Percentiles rank a stretch among this genome's conserved stretches.
These are phyloP conservation scores for Huso huso DNA, from an alignment of 2,797 vertebrate genomes.

Conservation along the genomic window DNA sequence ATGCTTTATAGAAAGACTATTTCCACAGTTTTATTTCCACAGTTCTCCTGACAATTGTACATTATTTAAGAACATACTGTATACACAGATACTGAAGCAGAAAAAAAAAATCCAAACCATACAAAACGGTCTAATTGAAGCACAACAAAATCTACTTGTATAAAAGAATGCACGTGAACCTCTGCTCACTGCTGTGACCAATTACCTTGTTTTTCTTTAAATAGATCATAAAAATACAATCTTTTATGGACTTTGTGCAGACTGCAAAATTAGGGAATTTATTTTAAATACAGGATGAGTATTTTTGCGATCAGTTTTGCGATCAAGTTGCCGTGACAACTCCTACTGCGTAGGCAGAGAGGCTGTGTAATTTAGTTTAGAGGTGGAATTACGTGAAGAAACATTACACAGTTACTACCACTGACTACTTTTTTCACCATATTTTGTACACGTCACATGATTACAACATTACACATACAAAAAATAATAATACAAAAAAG, in stretches of 20 bases:
- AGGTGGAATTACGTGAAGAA: slow-evolving; percentile 66
- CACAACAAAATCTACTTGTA: slow-evolving; percentile 95
- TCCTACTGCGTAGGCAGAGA: slow-evolving; percentile 63
- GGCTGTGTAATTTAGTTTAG: slow-evolving; percentile 63
- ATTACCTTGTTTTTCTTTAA: slow-evolving; percentile 75
- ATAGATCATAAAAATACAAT: slow-evolving; percentile 99
- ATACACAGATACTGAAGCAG: slow-evolving; percentile 87
- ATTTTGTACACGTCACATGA: slow-evolving; percentile 93
- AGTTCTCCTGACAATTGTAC: slow-evolving; percentile 93
- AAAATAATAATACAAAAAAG: slow-evolving; percentile 78
- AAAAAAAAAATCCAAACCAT: slow-evolving; percentile 63
- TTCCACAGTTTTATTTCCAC: slow-evolving; percentile 99
- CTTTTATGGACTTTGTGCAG: slow-evolving; percentile 86
- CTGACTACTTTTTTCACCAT: slow-evolving; percentile 92
- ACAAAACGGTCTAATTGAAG: slow-evolving; percentile 97
- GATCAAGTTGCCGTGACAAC: slow-evolving; percentile 62
- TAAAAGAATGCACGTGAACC: slow-evolving; percentile 87
- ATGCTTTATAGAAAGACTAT: slow-evolving; percentile 77
- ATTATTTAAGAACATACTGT: slow-evolving; percentile 97
- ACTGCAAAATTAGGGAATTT: slow-evolving; percentile 77
- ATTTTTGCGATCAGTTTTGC: slow-evolving; percentile 75
- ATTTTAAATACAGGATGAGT: slow-evolving; percentile 65
- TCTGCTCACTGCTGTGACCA: slow-evolving; percentile 69
- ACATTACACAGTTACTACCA: slow-evolving; percentile 93
- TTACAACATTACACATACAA: slow-evolving; percentile 69